Conservation (phyloP, 2,797 vertebrate genomes). For the Clarias platycephalus region DNA sequence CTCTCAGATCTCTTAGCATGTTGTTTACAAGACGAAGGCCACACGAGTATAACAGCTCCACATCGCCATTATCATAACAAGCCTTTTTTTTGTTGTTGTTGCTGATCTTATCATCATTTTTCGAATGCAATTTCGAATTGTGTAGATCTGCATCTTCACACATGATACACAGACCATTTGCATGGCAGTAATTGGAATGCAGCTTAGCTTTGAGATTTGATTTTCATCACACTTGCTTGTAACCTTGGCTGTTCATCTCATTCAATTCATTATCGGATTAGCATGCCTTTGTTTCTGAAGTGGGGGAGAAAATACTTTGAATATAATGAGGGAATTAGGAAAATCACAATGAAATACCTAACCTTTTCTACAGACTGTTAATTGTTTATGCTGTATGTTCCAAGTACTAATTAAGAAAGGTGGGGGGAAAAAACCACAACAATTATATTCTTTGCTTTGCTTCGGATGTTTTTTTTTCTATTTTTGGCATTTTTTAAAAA, state of each 20-base stretch:
- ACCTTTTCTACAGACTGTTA: neutral
- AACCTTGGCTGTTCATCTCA: constrained; percentile 39
- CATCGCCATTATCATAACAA: constrained; percentile 35
- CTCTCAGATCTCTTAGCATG: constrained; percentile 17
- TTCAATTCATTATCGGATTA: constrained; percentile 2
- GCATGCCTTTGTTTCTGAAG: neutral
- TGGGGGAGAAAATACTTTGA: neutral
- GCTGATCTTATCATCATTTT: neutral
- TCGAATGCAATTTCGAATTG: neutral
- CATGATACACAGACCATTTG: constrained; percentile 17
- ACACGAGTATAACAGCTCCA: constrained; percentile 32
- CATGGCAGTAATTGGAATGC: constrained; percentile 16
- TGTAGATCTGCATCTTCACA: constrained; percentile 6
- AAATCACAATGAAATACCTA: neutral
- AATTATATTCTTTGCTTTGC: neutral
- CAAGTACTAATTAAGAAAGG: neutral
- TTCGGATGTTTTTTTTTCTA: neutral
- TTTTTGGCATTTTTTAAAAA: neutral
- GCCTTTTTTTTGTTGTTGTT: constrained; percentile 4
- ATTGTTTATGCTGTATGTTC: neutral
- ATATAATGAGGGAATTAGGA: neutral
- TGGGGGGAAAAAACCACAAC: neutral
- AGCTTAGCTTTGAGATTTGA: neutral
- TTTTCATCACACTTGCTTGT: constrained; percentile 20
- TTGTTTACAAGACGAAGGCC: constrained; percentile 40